Evolutionary conservation across 2,888 invertebrate species (phyloP).

Genomic region (Poecilus cupreus): DNA sequence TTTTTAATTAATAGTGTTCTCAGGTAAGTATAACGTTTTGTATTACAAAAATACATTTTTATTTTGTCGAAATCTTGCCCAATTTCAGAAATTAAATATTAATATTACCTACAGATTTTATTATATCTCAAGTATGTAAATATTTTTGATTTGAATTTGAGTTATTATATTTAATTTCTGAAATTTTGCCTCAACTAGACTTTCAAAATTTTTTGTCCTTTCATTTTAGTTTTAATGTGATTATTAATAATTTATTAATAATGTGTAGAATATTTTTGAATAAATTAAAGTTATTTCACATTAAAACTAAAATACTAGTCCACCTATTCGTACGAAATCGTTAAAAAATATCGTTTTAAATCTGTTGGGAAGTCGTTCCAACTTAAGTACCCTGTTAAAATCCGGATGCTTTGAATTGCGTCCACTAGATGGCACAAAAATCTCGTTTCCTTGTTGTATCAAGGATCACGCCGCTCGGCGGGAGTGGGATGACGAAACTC

Average conservation of each 20-base stretch:
- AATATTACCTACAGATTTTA: no score
- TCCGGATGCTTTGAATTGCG: conserved; percentile 36
- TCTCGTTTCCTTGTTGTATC: conserved; percentile 61
- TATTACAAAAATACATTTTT: conserved; percentile 37
- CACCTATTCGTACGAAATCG: conserved; percentile 5
- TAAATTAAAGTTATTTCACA: conserved; percentile 17
- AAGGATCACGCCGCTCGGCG: conserved; percentile 54
- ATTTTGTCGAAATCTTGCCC: conserved; percentile 18
- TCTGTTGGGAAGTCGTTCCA: conserved; percentile 22
- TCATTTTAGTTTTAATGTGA: conserved; percentile 42
- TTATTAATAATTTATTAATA: background rate
- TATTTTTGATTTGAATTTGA: background rate
- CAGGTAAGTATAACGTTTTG: conserved; percentile 54
- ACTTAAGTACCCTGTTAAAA: conserved; percentile 7
- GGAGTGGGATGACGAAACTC: conserved; percentile 49
- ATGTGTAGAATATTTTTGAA: background rate
- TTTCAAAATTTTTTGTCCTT: conserved; percentile 10
- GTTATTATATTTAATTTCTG: background rate
- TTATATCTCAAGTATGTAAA: no score
- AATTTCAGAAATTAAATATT: conserved; percentile 30
- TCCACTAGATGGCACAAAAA: conserved; percentile 58
- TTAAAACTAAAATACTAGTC: conserved; percentile 10
- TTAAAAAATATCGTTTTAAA: conserved; percentile 4
- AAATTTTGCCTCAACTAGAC: background rate
- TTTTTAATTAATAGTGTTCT: conserved; percentile 19